Percentiles rank a stretch among this genome's conserved stretches.
phyloP scores from a whole-genome alignment of 2,797 vertebrate genomes.

The Argyrosomus regius region DNA sequence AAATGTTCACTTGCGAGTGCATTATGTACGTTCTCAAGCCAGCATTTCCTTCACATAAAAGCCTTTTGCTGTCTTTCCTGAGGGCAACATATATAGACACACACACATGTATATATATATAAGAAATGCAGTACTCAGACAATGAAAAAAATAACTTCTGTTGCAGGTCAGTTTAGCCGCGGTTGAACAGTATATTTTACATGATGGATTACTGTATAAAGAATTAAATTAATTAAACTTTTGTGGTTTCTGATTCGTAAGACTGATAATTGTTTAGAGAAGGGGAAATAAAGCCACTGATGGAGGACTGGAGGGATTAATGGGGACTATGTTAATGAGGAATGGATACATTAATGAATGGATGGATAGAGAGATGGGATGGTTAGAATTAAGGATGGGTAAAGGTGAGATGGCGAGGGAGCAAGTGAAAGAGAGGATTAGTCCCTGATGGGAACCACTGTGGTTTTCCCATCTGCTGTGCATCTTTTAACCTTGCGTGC shows the following conservation, averaged over 20 bases:
- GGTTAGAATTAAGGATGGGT: slow-evolving; percentile 21
- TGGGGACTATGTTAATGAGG: background rate
- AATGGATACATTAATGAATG: slow-evolving; percentile 18
- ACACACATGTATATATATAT: too few species aligned
- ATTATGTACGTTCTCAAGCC: slow-evolving; percentile 51
- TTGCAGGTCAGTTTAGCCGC: slow-evolving; percentile 10
- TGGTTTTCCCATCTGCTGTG: slow-evolving; percentile 69
- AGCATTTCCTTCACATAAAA: slow-evolving; percentile 53
- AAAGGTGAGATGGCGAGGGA: slow-evolving; percentile 12
- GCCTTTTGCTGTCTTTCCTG: slow-evolving; percentile 56
- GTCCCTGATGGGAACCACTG: slow-evolving; percentile 57
- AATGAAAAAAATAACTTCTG: background rate
- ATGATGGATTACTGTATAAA: background rate
- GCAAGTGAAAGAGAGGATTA: slow-evolving; percentile 36
- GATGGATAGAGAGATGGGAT: slow-evolving; percentile 4
- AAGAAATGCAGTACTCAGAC: background rate
- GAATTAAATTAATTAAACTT: background rate
- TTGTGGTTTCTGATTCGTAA: background rate
- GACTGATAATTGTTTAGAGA: background rate
- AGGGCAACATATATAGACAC: slow-evolving; percentile 29
- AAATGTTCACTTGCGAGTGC: slow-evolving; percentile 42
- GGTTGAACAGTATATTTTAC: background rate
- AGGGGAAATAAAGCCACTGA: background rate
- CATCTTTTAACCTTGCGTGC: slow-evolving; percentile 66
- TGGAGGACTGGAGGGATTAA: background rate